Percentiles rank a stretch among this genome's conserved stretches.
These are phyloP conservation scores for Reticulitermes speratus DNA, from an alignment of 1,140 invertebrate genomes.

Conservation along the genomic window DNA sequence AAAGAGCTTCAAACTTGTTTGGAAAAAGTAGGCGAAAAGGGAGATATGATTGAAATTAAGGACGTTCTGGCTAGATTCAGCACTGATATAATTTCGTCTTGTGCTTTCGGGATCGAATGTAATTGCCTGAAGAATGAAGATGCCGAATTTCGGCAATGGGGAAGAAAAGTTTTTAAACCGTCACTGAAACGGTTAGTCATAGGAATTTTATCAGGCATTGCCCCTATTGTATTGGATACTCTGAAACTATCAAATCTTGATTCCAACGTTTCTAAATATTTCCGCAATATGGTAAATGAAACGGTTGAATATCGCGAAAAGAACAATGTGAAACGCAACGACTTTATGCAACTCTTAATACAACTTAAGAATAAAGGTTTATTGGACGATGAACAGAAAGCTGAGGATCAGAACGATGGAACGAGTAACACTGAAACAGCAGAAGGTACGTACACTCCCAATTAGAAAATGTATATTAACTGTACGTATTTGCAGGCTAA, in stretches of 20 bases:
- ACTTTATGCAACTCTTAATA: slow-evolving; percentile 29
- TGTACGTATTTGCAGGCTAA: no score
- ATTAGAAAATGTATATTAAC: no score
- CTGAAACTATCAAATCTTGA: slow-evolving; percentile 35
- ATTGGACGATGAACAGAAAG: not conserved
- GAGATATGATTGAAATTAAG: slow-evolving; percentile 25
- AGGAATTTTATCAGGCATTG: not conserved
- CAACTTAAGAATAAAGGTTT: slow-evolving; percentile 30
- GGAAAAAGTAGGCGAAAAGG: not conserved
- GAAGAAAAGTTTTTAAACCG: not conserved
- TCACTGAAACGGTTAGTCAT: not conserved
- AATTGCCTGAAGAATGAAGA: slow-evolving; percentile 32
- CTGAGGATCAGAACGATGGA: no score
- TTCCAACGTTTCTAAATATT: slow-evolving; percentile 37
- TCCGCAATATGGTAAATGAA: slow-evolving; percentile 37
- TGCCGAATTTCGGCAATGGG: slow-evolving; percentile 22
- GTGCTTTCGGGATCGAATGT: slow-evolving; percentile 35
- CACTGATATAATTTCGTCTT: slow-evolving; percentile 23
- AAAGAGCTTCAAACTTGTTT: slow-evolving; percentile 31
- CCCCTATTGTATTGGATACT: slow-evolving; percentile 33
- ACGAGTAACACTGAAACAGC: no score
- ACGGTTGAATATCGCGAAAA: slow-evolving; percentile 37
- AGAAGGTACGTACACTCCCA: no score
- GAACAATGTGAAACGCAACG: slow-evolving; percentile 43
- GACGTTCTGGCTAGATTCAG: slow-evolving; percentile 29